These are phyloP conservation scores for Apodemia mormo DNA, from an alignment of 2,888 invertebrate species.

Conservation along the genomic window DNA sequence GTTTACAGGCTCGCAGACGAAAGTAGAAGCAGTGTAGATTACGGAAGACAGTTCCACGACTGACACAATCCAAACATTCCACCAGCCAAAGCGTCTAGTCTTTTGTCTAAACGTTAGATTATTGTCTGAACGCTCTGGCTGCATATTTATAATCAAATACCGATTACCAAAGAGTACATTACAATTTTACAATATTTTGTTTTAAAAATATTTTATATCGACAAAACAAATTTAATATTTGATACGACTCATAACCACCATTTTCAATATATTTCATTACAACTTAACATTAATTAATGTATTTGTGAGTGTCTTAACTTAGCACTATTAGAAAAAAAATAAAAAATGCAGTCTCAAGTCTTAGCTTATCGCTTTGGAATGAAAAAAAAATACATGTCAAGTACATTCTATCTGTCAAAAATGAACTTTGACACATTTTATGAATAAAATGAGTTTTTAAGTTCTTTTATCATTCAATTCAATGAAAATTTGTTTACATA, in stretches of 20 bases:
- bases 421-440: not conserved
- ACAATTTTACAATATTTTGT: conserved; percentile 17
- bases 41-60: too few relatives aligned
- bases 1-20: conserved; percentile 62
- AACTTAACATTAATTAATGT: too few relatives aligned
- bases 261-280: too few relatives aligned
- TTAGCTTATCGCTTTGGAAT: too few relatives aligned
- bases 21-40: conserved; percentile 46
- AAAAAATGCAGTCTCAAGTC: too few relatives aligned
- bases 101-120: too few relatives aligned
- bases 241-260: not conserved
- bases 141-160: not conserved
- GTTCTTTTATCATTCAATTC: not conserved
- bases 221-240: not conserved
- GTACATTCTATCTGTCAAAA: not conserved
- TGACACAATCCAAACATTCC: too few relatives aligned
- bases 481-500: too few relatives aligned
- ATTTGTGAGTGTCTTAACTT: too few relatives aligned
- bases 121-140: not conserved
- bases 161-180: conserved; percentile 3
- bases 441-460: not conserved
- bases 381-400: not conserved
- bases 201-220: conserved; percentile 12
- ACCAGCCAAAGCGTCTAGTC: not conserved
- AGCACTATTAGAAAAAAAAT: too few relatives aligned